Evolutionary conservation across 2,888 invertebrate genomes (phyloP), one percentile per base, ranked within the genome.

Genomic region (Ophion costatus): DNA sequence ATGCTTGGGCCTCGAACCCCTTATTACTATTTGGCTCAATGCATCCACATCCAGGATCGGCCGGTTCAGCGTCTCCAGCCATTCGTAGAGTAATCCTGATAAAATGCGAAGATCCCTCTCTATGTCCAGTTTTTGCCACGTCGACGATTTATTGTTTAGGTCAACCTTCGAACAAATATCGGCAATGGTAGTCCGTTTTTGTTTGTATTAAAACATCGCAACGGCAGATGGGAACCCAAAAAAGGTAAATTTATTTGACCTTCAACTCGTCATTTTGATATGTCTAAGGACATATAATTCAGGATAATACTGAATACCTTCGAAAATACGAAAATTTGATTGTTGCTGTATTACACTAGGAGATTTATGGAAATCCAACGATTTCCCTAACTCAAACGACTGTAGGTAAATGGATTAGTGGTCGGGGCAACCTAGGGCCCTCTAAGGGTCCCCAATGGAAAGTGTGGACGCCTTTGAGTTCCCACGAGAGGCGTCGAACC

Each of bases 11-110:
- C 96, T 95, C 64, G 95, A 95, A 17, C 95, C 95, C 83, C 96
- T 93, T 0, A 95, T 94, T 0, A 97, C 96, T 74, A 97, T 95
- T 75, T 95, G 94, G 78, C 96, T 96, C 64, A 97, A 94, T 91
- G 96, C 96, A 75, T 96, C 96, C 33, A 95, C 94, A 86, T 95
- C 95, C 22, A 97, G 92, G 45, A 97, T 94, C 0, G 97, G 96
- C 78, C 95, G 94, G 94, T 96, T 96, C 67, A 98, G 93, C 24
- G 96, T 96, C 91, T 97, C 97, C 76, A 98, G 92, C 97, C 97
- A 98, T 88, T 97, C 96, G 93, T 96, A 96, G 57, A 97, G 93
- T 5, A 98, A 92, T 0, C 95, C 95, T 0, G 96, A 94, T 59
- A 97, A 92, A 22, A 97, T 94, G 11, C 94, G 93, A 2, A 97